Evolutionary conservation across 2,797 vertebrate species (phyloP), one percentile per base, ranked within the genome.

Genomic region (Falco berigora): DNA sequence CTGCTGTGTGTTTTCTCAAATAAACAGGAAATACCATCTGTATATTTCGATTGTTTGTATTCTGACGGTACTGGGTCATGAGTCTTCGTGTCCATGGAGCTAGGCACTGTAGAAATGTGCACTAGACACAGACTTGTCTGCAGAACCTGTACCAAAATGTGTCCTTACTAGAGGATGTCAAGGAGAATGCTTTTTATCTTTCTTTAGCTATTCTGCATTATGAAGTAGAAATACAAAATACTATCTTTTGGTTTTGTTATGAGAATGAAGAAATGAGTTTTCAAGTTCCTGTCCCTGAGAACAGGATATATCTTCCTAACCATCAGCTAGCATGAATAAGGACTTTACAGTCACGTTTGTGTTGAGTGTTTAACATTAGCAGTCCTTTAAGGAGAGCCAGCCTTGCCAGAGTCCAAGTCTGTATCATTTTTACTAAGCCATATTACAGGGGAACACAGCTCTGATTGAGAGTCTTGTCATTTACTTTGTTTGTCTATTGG

Each of bases 401-500:
- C 59, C 67, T 73, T 86, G 86, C 90, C 88, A 74, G 84, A 62
- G 83, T 81, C 62, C 62, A 30, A 86, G 88, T 77, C 80, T 87
- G 52, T 52, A 82, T 90, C 38, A 46, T 83, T 96, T 90, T 90
- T 92, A 55, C 78, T 76, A 28, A 95, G 91, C 93, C 73, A 40
- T 92, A 67, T 89, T 94, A 88, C 92, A 89, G 88, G 59, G 78
- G 53, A 94, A 5, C 72, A 64, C 78, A 38, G 86, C 92, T 61
- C 86, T 96, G 94, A 92, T 85, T 82, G 78, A 94, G 88, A 87
- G 62, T 93, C 78, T 67, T 93, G 93, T 95, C 86, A 67, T 55
- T 96, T 92, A 74, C 80, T 92, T 87, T 91, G 84, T 92, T 96
- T 94, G 85, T 94, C 75, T 96, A 75, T 92, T 95, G 95, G 84